phyloP scores from a whole-genome alignment of 2,888 invertebrate species.

The Microctonus hyperodae region DNA sequence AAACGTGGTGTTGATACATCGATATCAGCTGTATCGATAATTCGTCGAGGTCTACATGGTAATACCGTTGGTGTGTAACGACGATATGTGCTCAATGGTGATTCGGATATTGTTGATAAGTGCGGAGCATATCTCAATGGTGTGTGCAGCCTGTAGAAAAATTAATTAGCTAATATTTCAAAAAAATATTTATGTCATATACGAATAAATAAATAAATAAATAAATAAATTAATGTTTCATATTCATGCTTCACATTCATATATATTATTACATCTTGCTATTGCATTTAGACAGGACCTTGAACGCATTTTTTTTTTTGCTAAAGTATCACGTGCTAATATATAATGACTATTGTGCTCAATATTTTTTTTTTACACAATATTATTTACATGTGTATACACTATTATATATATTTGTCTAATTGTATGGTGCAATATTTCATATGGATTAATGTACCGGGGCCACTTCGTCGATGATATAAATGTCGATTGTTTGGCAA shows the following conservation, averaged over 20 bases:
- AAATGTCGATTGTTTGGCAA: conserved; percentile 25
- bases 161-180: background rate
- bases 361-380: conserved; percentile 15
- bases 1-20: conserved; percentile 73
- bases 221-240: background rate
- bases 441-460: background rate
- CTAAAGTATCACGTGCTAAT: background rate
- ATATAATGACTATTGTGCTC: conserved; percentile 11
- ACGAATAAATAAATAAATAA: background rate
- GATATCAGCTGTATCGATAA: conserved; percentile 84
- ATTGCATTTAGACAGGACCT: conserved; percentile 5
- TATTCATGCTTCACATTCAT: conserved; percentile 12
- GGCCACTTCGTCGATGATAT: conserved; percentile 10
- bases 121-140: conserved; percentile 73
- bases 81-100: conserved; percentile 58
- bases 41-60: conserved; percentile 71
- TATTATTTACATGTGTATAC: background rate
- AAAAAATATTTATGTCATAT: background rate
- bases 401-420: background rate
- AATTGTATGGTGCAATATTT: conserved; percentile 13
- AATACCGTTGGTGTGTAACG: conserved; percentile 51
- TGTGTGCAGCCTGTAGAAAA: conserved; percentile 50
- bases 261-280: conserved; percentile 1
- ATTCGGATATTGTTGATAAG: conserved; percentile 76
- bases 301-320: conserved; percentile 18